A percentile compares a stretch with the other conserved stretches of the same genome.
Conservation (phyloP, 2,797 vertebrate genomes). For the Iguana delicatissima region DNA sequence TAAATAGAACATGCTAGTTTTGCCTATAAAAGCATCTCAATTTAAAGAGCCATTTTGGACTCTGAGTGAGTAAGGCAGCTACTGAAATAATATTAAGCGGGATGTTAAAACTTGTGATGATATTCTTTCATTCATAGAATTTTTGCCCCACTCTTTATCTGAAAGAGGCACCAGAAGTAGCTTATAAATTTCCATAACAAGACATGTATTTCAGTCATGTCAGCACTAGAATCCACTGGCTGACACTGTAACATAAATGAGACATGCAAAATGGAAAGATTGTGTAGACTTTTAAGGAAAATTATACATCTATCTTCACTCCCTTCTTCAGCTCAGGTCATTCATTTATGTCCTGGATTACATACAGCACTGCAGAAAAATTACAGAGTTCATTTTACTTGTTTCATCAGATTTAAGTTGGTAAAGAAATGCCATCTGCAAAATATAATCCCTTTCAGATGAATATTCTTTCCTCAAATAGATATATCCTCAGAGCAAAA, state of each 20-base stretch:
- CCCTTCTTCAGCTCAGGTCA: not conserved
- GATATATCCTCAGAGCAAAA: conserved; percentile 1
- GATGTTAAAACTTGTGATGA: not conserved
- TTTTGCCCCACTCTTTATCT: not conserved
- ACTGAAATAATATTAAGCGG: not conserved
- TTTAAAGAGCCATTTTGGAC: not conserved
- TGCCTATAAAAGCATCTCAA: not conserved
- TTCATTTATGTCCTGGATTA: not conserved
- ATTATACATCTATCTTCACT: not conserved
- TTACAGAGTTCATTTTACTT: not conserved
- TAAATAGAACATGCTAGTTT: not conserved
- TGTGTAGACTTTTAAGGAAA: not conserved
- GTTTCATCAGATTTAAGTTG: conserved; percentile 18
- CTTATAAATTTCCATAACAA: not conserved
- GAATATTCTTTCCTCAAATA: conserved; percentile 23
- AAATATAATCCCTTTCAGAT: not conserved
- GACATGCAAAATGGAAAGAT: not conserved
- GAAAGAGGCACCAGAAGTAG: not conserved
- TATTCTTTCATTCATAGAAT: not conserved
- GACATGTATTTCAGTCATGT: not conserved
- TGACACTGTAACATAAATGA: not conserved
- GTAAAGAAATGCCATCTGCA: conserved; percentile 21
- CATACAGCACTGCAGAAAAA: not conserved
- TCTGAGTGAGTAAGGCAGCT: not conserved
- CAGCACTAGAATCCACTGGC: not conserved